phyloP scores from a whole-genome alignment of 2,113 vertebrate genomes.

The Erythrolamprus reginae region DNA sequence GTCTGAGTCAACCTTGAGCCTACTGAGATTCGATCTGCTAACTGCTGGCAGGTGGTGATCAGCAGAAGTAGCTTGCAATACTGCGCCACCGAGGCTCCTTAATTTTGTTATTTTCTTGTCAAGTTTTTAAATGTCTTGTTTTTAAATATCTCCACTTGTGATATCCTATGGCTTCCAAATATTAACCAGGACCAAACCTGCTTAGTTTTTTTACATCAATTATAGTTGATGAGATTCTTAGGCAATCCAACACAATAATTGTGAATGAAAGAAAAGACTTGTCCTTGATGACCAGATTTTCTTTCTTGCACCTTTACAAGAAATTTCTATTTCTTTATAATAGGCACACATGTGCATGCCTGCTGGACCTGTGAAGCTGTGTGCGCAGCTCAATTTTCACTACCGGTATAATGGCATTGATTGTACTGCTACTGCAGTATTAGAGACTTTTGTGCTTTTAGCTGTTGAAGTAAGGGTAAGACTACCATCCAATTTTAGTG shows the following conservation, averaged over 20 bases:
- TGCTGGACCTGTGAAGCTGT: too few relatives aligned
- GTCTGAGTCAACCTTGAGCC: too few relatives aligned
- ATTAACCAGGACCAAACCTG: not conserved
- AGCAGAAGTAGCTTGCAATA: too few relatives aligned
- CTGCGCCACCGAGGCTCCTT: too few relatives aligned
- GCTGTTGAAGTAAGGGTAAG: not conserved
- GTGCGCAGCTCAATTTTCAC: too few relatives aligned
- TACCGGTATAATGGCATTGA: too few relatives aligned
- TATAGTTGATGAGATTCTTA: not conserved
- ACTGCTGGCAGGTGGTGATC: too few relatives aligned
- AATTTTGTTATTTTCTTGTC: not conserved
- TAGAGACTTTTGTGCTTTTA: not conserved
- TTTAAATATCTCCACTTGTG: not conserved
- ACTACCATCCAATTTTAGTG: not conserved
- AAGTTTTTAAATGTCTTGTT: not conserved
- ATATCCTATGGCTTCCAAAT: not conserved
- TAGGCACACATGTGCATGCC: too few relatives aligned
- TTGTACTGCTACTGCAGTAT: too few relatives aligned
- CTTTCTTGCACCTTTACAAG: not conserved
- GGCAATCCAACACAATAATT: not conserved
- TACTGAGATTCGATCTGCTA: too few relatives aligned
- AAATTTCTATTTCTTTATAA: not conserved
- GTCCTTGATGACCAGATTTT: not conserved
- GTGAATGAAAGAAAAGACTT: not conserved
- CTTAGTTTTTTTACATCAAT: not conserved